Evolutionary conservation across 2,113 vertebrate genomes (phyloP).

Genomic region (Tetraodon nigroviridis): DNA sequence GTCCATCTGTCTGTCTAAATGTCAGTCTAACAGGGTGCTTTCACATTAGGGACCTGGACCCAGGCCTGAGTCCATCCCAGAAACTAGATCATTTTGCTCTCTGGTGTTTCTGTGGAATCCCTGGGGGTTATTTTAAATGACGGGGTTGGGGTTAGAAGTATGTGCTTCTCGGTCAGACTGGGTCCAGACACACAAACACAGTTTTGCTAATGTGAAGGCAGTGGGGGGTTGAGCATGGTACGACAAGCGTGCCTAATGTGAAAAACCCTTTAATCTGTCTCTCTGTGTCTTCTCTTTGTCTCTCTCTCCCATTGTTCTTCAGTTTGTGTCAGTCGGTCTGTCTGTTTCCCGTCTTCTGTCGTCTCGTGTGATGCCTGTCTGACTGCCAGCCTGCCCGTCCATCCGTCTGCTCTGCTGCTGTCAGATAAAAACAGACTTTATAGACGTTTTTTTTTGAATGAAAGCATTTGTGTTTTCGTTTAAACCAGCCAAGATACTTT

Average conservation of each 20-base stretch:
- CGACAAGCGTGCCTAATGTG: too few species aligned
- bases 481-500: too few species aligned
- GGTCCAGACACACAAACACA: too few species aligned
- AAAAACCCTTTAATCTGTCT: constrained; percentile 49
- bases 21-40: constrained; percentile 27
- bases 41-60: too few species aligned
- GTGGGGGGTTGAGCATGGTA: too few species aligned
- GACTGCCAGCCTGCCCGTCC: background rate
- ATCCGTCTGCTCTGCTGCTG: constrained; percentile 18
- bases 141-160: too few species aligned
- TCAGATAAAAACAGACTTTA: constrained; percentile 13
- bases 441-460: background rate
- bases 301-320: constrained; percentile 46
- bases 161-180: too few species aligned
- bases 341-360: constrained; percentile 30
- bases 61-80: too few species aligned
- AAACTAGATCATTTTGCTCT: too few species aligned
- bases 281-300: constrained; percentile 52
- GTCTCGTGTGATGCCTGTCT: constrained; percentile 8
- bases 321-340: constrained; percentile 27
- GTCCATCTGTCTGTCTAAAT: constrained; percentile 17
- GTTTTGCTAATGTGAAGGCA: too few species aligned
- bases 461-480: background rate
- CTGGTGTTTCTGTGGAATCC: too few species aligned
- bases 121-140: too few species aligned